Base-by-base conservation (phyloP, 2,797 vertebrate genomes). In the Petrocephalus sullivani region DNA sequence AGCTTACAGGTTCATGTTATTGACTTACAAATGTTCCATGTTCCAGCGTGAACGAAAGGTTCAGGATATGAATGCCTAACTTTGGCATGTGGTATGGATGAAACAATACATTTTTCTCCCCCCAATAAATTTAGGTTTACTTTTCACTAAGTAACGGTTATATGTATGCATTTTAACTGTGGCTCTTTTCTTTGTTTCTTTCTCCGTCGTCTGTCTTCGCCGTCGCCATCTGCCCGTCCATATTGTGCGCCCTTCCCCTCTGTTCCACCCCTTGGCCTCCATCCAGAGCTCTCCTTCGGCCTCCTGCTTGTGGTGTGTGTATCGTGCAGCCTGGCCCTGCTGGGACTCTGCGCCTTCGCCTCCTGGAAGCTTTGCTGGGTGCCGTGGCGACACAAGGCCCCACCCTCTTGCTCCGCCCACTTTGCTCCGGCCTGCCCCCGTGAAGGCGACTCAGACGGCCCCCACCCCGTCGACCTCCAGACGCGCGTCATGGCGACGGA, bases 281-380 rank as follows among this genome's bases (percentile, higher is more conserved):
- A 91, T 92, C 92, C 96, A 98, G 98, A 97, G 94, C 93, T 96
- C 95, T 96, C 97, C 85, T 93, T 97, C 95, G 97, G 97, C 96
- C 96, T 99, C 93, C 95, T 98, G 87, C 94, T 97, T 0, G 94
- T 95, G 71, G 96, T 98, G 94, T 97, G 98, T 88, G 94, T 97
- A 93, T 94, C 97, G 91, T 98, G 98, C 89, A 97, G 97, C 86
- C 95, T 98, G 95, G 97, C 96, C 90, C 95, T 99, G 95, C 96
- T 98, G 95, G 97, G 96, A 93, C 97, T 97, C 90, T 96, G 97
- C 90, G 94, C 97, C 23, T 96, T 98, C 91, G 93, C 97, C 94
- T 98, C 97, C 95, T 99, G 98, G 98, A 99, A 98, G 96, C 96
- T 98, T 93, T 97, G 97, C 93, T 96, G 96, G 96, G 95, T 95